These are phyloP conservation scores for rat (Rattus norvegicus) DNA, from an alignment of 2,113 vertebrate genomes.

Conservation along the genomic window DNA sequence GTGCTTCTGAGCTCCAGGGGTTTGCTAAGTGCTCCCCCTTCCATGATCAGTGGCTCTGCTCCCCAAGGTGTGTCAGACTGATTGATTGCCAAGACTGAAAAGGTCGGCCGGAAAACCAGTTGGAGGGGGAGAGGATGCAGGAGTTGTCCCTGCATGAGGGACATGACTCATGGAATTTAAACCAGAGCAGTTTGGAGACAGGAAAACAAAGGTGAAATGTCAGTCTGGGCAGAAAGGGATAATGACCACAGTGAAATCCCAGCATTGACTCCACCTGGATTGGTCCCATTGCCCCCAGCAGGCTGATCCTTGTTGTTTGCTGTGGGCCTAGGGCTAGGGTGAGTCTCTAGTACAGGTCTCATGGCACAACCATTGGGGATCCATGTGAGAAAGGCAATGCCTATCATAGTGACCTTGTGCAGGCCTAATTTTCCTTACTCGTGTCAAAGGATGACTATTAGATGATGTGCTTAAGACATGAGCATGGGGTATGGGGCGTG, in stretches of 20 bases:
- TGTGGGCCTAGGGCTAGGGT: background rate
- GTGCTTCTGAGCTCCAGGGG: background rate
- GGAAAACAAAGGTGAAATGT: background rate
- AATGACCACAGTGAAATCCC: fast-evolving
- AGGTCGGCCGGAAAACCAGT: background rate
- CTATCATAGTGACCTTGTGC: background rate
- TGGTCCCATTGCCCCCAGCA: too few relatives aligned
- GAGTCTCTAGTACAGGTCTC: too few relatives aligned
- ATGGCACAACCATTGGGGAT: fast-evolving
- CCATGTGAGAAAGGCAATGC: background rate
- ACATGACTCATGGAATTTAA: background rate
- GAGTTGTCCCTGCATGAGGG: background rate
- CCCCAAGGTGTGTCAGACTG: background rate
- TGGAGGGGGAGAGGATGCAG: background rate
- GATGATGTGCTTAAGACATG: background rate
- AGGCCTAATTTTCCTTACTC: background rate
- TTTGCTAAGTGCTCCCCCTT: background rate
- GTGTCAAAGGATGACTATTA: background rate
- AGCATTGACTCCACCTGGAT: background rate
- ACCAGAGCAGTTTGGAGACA: background rate
- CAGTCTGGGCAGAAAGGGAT: background rate
- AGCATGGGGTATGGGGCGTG: background rate
- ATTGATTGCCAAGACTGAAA: background rate
- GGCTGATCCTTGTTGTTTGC: background rate
- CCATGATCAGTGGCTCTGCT: fast-evolving